Evolutionary conservation across 2,888 invertebrate genomes (phyloP).

Genomic region (Caenorhabditis sulstoni): DNA sequence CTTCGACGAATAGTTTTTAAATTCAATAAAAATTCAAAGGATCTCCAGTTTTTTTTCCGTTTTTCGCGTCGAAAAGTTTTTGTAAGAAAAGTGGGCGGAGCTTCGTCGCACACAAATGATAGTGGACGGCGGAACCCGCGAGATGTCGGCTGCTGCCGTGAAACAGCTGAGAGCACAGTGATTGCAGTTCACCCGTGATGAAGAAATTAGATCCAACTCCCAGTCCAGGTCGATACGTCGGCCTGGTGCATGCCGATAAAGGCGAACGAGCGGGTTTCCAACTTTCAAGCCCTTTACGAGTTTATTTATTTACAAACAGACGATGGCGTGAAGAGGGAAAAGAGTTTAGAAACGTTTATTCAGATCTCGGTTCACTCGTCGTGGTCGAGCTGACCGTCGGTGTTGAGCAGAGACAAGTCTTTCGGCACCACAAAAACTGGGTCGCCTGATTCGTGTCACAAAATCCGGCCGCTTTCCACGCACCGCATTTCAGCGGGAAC

Average conservation of each 20-base stretch:
- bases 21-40: slow-evolving; percentile 4
- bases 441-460: slow-evolving; percentile 67
- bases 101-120: slow-evolving; percentile 16
- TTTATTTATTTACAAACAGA: slow-evolving; percentile 11
- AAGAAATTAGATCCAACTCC: slow-evolving; percentile 64
- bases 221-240: slow-evolving; percentile 40
- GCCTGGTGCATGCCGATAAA: slow-evolving; percentile 51
- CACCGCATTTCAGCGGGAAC: slow-evolving; percentile 60
- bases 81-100: slow-evolving; percentile 32
- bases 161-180: not conserved
- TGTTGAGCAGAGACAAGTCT: slow-evolving; percentile 58
- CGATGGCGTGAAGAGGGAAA: not conserved
- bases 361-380: not conserved
- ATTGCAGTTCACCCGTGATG: slow-evolving; percentile 27
- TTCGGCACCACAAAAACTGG: slow-evolving; percentile 65
- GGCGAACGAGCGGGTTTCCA: slow-evolving; percentile 54
- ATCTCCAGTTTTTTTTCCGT: not conserved
- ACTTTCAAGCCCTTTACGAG: not conserved
- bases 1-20: not conserved
- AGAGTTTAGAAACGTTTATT: not conserved
- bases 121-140: slow-evolving; percentile 38
- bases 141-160: slow-evolving; percentile 27
- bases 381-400: not conserved
- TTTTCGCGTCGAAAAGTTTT: not conserved
- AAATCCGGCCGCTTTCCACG: slow-evolving; percentile 65